A percentile compares a stretch with the other conserved stretches of the same genome.
Evolutionary conservation across 2,888 invertebrate species (phyloP).

Genomic region (Belgica antarctica): DNA sequence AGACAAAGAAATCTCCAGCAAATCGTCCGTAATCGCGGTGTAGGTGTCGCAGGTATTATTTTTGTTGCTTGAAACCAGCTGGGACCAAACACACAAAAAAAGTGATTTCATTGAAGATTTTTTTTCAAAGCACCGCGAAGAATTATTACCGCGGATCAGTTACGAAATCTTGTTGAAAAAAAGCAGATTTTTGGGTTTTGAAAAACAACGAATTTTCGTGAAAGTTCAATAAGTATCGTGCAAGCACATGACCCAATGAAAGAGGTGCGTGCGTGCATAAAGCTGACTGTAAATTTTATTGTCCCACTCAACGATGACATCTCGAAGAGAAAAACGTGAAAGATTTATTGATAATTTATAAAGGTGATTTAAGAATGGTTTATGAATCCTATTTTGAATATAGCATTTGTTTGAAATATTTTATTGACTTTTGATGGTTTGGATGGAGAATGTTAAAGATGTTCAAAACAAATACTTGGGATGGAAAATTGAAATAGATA

Average conservation of each 20-base stretch:
- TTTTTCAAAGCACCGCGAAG: background rate
- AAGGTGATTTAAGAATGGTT: constrained; percentile 36
- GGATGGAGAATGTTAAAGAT: constrained; percentile 21
- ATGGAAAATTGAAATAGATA: constrained; percentile 39
- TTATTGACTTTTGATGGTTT: constrained; percentile 34
- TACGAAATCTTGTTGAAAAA: too few relatives aligned
- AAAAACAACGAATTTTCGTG: too few relatives aligned
- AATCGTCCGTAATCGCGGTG: constrained; percentile 42
- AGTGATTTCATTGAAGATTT: constrained; percentile 24
- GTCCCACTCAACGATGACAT: constrained; percentile 41
- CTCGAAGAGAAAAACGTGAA: background rate
- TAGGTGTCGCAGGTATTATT: constrained; percentile 37
- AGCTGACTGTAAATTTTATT: constrained; percentile 33
- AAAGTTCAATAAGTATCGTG: too few relatives aligned
- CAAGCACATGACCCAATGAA: background rate
- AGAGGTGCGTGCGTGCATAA: constrained; percentile 35
- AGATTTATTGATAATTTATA: constrained; percentile 28
- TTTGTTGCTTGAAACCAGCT: constrained; percentile 28
- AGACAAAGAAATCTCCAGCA: constrained; percentile 42
- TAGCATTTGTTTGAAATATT: constrained; percentile 35
- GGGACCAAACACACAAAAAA: constrained; percentile 23
- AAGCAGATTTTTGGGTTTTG: too few relatives aligned
- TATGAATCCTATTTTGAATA: constrained; percentile 31
- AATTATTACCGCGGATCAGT: background rate
- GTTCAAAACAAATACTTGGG: constrained; percentile 7